Conservation (phyloP, 2,888 invertebrate genomes). For the Lithophane leautieri region DNA sequence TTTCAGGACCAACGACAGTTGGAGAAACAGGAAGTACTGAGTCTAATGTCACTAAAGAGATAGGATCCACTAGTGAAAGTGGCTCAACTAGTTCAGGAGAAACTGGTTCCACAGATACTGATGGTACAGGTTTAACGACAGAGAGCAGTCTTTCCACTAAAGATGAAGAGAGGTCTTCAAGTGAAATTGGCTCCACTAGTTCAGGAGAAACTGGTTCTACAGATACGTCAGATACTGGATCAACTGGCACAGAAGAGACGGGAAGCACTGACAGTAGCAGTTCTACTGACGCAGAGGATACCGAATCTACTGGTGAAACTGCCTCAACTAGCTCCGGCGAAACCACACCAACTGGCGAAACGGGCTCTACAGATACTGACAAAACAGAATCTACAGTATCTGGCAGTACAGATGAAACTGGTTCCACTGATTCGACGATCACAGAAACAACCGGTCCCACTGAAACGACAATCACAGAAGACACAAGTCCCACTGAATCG, state of each 20-base stretch:
- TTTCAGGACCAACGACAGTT: conserved; percentile 9
- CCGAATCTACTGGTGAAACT: conserved; percentile 25
- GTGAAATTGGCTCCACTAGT: conserved; percentile 22
- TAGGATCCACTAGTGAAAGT: conserved; percentile 26
- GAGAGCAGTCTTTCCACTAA: conserved; percentile 31
- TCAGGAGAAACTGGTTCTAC: conserved; percentile 16
- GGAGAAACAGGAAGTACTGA: conserved; percentile 14
- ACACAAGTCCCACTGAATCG: conserved; percentile 7
- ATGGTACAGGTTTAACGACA: conserved; percentile 15
- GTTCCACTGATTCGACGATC: conserved; percentile 12
- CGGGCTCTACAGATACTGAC: conserved; percentile 4
- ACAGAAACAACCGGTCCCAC: conserved; percentile 32
- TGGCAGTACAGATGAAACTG: conserved; percentile 12
- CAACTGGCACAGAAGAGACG: conserved; percentile 1
- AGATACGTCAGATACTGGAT: conserved; percentile 17
- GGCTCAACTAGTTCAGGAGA: conserved; percentile 12
- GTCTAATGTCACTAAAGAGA: conserved; percentile 10
- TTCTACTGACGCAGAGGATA: conserved; percentile 10
- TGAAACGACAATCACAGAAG: conserved; percentile 2
- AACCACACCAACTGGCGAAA: conserved; percentile 9
- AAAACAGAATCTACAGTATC: conserved; percentile 23
- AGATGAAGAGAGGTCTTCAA: neutral
- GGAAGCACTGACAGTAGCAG: conserved; percentile 27
- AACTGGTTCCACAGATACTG: conserved; percentile 28
- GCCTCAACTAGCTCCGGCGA: conserved; percentile 17